These are phyloP conservation scores for Cosmopolites sordidus DNA, from an alignment of 2,888 invertebrate genomes.

Conservation along the genomic window DNA sequence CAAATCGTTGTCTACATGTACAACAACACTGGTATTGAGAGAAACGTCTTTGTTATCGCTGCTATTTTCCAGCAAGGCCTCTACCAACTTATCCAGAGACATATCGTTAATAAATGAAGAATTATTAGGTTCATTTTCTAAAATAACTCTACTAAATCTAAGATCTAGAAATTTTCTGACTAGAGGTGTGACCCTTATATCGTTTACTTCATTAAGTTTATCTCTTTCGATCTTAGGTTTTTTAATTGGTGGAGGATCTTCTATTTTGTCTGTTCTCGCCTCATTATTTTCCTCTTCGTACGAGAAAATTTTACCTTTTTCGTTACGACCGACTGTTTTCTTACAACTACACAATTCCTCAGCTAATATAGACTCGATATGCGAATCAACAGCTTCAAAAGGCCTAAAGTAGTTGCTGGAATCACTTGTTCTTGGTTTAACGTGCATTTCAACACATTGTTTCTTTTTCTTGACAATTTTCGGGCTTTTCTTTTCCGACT, in stretches of 20 bases:
- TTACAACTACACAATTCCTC: slow-evolving; percentile 30
- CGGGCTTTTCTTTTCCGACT: slow-evolving; percentile 28
- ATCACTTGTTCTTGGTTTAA: slow-evolving; percentile 32
- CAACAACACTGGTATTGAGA: slow-evolving; percentile 31
- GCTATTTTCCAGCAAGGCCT: slow-evolving; percentile 58
- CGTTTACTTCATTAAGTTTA: slow-evolving; percentile 35
- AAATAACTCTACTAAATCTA: slow-evolving; percentile 51
- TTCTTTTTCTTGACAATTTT: slow-evolving; percentile 43
- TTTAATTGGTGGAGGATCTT: slow-evolving; percentile 33
- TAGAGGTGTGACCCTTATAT: slow-evolving; percentile 55
- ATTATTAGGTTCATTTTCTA: slow-evolving; percentile 43
- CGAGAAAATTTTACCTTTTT: neutral
- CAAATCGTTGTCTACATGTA: slow-evolving; percentile 30
- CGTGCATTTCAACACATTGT: slow-evolving; percentile 38
- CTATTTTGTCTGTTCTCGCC: slow-evolving; percentile 1
- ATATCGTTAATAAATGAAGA: slow-evolving; percentile 54
- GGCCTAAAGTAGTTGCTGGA: slow-evolving; percentile 41
- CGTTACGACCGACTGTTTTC: slow-evolving; percentile 5
- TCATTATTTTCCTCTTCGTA: neutral
- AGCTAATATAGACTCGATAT: slow-evolving; percentile 38
- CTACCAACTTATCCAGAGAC: slow-evolving; percentile 59
- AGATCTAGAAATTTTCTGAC: slow-evolving; percentile 58
- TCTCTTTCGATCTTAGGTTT: slow-evolving; percentile 44
- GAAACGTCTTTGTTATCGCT: slow-evolving; percentile 38
- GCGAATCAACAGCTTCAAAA: slow-evolving; percentile 44